Base-by-base conservation (phyloP, 2,888 invertebrate genomes). In the Peribatodes rhomboidaria region DNA sequence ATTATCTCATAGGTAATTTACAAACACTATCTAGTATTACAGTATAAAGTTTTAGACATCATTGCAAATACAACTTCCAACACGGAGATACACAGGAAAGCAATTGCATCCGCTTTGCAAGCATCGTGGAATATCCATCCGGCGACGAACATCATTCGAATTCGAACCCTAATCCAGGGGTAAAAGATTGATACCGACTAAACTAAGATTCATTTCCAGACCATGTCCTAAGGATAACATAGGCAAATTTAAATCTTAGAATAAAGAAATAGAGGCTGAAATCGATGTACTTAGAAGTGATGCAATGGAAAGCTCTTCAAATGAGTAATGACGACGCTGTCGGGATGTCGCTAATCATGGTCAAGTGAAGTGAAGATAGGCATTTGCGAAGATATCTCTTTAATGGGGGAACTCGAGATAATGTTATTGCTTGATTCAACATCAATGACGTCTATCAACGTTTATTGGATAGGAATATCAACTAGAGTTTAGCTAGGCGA, bases 311-410 rank as follows among this genome's bases (percentile, higher is more conserved):
- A 85, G 79, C 80, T 80, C 72, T 46, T 61, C 68, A 73, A 77
- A 79, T 82, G 80, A 84, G 75, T 79, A 80, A 82, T 81, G 82
- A 82, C 68, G 71, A 71, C 61, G 64, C 61, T 70, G 77, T 78
- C 78, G 75, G 84, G 82, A 84, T 83, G 79, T 84, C 76, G 76
- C 78, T 81, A 81, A 82, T 83, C 80, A 82, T 78, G 74, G 74
- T 61, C 70, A 79, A 82, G 75, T 75, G 71, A 68, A 74, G 69
- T 68, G 61, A 76, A 78, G 75, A 82, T 79, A 73, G 73, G 74
- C 71, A 72, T 73, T 71, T 37, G 33, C 50, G 49, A 55, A 62
- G 37, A 68, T 52, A 65, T 67, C 49, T 61, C 52, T 53, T 39
- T 58, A 41, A 63, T 68, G 22, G 18, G 16, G 39, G 52, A 49